phyloP scores from a whole-genome alignment of 2,797 vertebrate genomes.

The Amphiprion clarkii region DNA sequence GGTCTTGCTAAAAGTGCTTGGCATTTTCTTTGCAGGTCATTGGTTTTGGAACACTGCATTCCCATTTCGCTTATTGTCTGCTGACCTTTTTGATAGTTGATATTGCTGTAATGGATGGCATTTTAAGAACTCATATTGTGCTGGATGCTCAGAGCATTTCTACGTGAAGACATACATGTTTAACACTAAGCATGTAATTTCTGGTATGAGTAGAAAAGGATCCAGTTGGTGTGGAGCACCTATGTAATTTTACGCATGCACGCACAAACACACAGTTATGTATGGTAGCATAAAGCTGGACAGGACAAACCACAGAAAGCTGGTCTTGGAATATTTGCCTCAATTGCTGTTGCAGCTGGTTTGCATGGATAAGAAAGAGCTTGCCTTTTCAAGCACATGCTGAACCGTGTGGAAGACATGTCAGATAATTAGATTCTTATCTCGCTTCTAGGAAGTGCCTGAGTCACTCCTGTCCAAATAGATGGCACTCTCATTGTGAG shows the following conservation, averaged over 20 bases:
- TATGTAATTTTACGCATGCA: neutral
- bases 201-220: neutral
- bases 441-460: constrained; percentile 15
- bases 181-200: neutral
- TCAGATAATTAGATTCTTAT: constrained; percentile 50
- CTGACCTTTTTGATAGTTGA: constrained; percentile 74
- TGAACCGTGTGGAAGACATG: constrained; percentile 1
- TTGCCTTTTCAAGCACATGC: constrained; percentile 23
- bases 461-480: constrained; percentile 45
- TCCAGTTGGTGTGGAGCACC: neutral
- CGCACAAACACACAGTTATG: neutral
- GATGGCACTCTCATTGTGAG: constrained; percentile 32
- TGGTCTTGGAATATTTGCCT: constrained; percentile 13
- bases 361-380: constrained; percentile 29
- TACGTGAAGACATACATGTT: constrained; percentile 4
- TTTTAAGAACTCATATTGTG: constrained; percentile 59
- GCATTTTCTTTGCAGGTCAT: constrained; percentile 76
- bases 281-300: neutral
- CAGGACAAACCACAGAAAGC: neutral
- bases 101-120: constrained; percentile 68
- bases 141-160: constrained; percentile 18
- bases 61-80: constrained; percentile 73
- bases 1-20: constrained; percentile 57
- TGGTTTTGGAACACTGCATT: constrained; percentile 74
- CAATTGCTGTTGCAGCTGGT: constrained; percentile 6